phyloP scores from a whole-genome alignment of 1,140 invertebrate genomes.

The Adelges cooleyi region DNA sequence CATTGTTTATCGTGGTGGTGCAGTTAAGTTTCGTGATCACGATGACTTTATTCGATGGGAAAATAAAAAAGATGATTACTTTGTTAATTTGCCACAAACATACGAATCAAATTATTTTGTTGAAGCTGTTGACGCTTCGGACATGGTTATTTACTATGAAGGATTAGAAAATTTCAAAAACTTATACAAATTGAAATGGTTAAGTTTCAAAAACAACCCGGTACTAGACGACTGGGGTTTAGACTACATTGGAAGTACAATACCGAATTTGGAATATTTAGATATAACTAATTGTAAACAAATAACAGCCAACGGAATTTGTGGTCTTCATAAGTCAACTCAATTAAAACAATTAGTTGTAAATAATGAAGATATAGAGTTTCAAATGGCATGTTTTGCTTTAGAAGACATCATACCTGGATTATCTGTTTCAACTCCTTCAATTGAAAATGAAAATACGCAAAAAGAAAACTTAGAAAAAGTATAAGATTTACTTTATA shows the following conservation, averaged over 20 bases:
- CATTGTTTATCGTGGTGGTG: conserved; percentile 50
- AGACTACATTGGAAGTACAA: conserved; percentile 49
- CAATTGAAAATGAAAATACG: too few relatives aligned
- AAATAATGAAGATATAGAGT: conserved; percentile 37
- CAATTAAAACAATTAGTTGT: conserved; percentile 46
- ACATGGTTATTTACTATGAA: conserved; percentile 53
- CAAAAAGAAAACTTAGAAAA: too few relatives aligned
- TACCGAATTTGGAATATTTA: conserved; percentile 52
- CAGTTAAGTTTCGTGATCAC: conserved; percentile 51
- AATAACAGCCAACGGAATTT: conserved; percentile 52
- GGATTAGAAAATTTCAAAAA: conserved; percentile 53
- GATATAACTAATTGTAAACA: conserved; percentile 57
- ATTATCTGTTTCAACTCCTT: conserved; percentile 31
- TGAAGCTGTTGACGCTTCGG: conserved; percentile 55
- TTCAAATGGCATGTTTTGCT: conserved; percentile 46
- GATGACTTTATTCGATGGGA: conserved; percentile 47
- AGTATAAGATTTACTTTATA: too few relatives aligned
- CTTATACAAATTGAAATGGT: conserved; percentile 48
- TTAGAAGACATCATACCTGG: conserved; percentile 43
- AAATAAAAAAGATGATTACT: conserved; percentile 37
- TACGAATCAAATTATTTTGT: conserved; percentile 46
- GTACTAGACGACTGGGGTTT: conserved; percentile 66
- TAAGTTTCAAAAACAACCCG: conserved; percentile 50
- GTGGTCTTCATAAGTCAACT: conserved; percentile 49
- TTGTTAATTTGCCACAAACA: conserved; percentile 44